Base-by-base conservation (phyloP, 2,797 vertebrate genomes). In the Sparidentex hasta region DNA sequence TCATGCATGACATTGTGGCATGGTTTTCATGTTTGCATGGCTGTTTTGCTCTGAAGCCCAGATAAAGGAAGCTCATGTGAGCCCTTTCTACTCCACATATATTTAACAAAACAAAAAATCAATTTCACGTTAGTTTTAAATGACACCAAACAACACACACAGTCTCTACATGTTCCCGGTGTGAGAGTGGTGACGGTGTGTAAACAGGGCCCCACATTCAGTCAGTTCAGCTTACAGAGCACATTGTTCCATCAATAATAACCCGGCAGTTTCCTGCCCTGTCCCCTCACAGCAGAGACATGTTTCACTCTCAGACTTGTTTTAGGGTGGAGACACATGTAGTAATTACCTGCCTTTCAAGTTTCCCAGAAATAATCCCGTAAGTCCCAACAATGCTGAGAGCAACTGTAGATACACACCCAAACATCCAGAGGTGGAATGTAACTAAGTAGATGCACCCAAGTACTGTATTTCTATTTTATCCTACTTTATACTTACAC, bases 1-100 rank as follows among this genome's bases (percentile, higher is more conserved):
- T 90, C 83, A 82, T 92, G 93, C 93, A 93, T 94, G 93, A 81
- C 25, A 81, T n/a, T 88, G 81, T 88, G 82, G 91, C 93, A 92
- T 92, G 92, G 65, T 87, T 77, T 88, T 85, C 70, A 75, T 88
- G 90, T 92, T 83, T 92, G 91, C 93, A 94, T 91, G 93, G 76
- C 79, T 90, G 80, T 81, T 77, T 65, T 76, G 62, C 66, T 87
- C 27, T 85, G 74, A 71, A 41, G 16, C 56, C 68, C 66, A 71
- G 17, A 59, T 61, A 76, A 79, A 46, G 33, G 56, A 56, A 63
- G 38, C 82, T 68, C 58, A 48, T 23, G 56, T 69, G 27, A 70
- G 25, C 8, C 57, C 23, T 25, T 55, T 27, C 4, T 33, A 66
- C 44, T 27, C 14, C 47, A 25, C 47, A 27, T 63, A 47, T 4